Conservation (phyloP, 2,888 invertebrate genomes). For the Ormyrus labotus region DNA sequence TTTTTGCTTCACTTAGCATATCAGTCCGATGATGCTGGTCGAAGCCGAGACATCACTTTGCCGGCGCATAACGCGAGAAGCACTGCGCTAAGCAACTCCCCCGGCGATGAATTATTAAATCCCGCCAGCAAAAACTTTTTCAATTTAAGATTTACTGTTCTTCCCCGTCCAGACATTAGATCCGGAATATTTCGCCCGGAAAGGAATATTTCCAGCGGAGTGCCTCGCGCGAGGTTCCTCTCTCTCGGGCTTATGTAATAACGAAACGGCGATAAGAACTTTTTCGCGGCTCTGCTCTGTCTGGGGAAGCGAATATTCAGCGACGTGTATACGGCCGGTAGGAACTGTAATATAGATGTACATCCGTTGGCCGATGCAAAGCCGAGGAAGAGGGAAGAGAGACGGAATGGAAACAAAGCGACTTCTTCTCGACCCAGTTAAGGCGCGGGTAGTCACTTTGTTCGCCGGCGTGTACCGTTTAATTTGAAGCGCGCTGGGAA, state of each 20-base stretch:
- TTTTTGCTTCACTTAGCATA: conserved; percentile 27
- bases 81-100: not conserved
- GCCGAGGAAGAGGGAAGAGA: not conserved
- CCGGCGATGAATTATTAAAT: conserved; percentile 43
- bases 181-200: not conserved
- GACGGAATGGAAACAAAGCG: not conserved
- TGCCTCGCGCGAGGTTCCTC: not conserved
- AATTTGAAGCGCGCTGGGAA: not conserved
- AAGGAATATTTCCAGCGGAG: not conserved
- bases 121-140: conserved; percentile 34
- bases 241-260: conserved; percentile 12
- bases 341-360: conserved; percentile 8
- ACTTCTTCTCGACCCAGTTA: not conserved
- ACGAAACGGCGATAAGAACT: conserved; percentile 27
- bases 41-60: conserved; percentile 19
- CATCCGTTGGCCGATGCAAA: not conserved
- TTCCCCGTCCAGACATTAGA: not conserved
- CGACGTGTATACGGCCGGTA: conserved; percentile 6
- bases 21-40: not conserved
- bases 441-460: not conserved
- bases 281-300: not conserved
- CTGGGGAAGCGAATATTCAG: conserved; percentile 17
- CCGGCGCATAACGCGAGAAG: not conserved
- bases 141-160: conserved; percentile 36
- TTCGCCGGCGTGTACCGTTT: not conserved